These are phyloP conservation scores for Cynocephalus volans DNA, from an alignment of 2,113 vertebrate genomes.

Conservation along the genomic window DNA sequence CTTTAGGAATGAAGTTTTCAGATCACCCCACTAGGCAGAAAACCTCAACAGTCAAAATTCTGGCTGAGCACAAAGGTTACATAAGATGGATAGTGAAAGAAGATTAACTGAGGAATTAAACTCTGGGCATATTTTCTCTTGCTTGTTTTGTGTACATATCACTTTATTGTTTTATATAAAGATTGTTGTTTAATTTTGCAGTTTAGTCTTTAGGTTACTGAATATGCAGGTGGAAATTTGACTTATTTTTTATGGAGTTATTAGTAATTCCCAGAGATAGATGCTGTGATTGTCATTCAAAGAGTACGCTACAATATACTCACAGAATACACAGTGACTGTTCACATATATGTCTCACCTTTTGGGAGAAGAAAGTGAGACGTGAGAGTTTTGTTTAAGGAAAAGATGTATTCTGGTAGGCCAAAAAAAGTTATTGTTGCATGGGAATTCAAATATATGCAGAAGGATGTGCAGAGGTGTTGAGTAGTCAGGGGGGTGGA, in stretches of 20 bases:
- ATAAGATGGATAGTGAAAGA: background rate
- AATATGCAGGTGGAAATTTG: constrained; percentile 7
- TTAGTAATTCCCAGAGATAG: background rate
- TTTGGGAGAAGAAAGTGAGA: background rate
- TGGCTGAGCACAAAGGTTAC: background rate
- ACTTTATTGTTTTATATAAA: background rate
- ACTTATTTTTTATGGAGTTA: background rate
- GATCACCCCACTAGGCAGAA: background rate
- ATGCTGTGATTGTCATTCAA: background rate
- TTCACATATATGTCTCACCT: background rate
- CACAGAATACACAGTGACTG: background rate
- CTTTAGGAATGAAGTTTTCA: background rate
- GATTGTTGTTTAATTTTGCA: background rate
- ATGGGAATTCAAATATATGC: background rate
- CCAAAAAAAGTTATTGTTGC: background rate
- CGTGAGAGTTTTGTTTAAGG: background rate
- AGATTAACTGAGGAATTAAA: background rate
- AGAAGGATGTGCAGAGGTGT: background rate
- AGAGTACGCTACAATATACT: background rate
- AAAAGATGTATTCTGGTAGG: background rate
- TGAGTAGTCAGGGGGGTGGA: background rate
- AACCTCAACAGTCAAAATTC: background rate
- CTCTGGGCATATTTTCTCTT: background rate
- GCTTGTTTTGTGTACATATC: background rate
- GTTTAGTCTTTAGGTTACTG: background rate